Evolutionary conservation across 1,140 invertebrate genomes (phyloP), one percentile per base, ranked within the genome.

Genomic region (Drosophila pruinosa): DNA sequence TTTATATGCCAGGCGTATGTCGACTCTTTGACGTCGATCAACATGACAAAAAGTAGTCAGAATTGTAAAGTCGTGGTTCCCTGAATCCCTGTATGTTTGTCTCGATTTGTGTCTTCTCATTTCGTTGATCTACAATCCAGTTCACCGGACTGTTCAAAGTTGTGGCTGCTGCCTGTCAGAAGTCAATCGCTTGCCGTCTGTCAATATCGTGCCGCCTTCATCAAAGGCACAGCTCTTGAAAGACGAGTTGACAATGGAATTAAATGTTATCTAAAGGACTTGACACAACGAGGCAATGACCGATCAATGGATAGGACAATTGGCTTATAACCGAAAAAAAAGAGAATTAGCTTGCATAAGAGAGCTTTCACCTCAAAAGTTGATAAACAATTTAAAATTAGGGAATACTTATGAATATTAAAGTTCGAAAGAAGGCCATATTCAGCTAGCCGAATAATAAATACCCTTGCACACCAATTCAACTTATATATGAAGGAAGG

Each of bases 11-110:
- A 74, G 77, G 69, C 78, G 58, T 70, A 69, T 71, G 70, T 45
- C 48, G 82, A 88, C 59, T 82, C 81, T 82, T 88, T 86, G 81
- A 86, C 82, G 82, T 86, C 82, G 88, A 86, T 86, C 82, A 86
- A 64, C 67, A 78, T 88, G 82, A 86, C 82, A 82, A 86, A 88
- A 86, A 86, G 78, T 86, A 82, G 88, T 86, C 82, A 86, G 78
- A 86, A 86, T 86, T 78, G 78, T 72, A 54, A 61, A 61, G 63
- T n/a, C 7, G 54, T 39, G 41, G 50, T n/a, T 36, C 47, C 31
- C 48, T 28, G 22, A 14, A 15, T 43, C 15, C 26, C 17, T 21
- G 31, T 10, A 41, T 43, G 15, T 17, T 12, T 31, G 24, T 28
- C 45, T 48, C 17, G 26, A 12, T 15, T n/a, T 15, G 17, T 34